Base-by-base conservation (phyloP, 2,113 vertebrate species). In the Prionailurus bengalensis region DNA sequence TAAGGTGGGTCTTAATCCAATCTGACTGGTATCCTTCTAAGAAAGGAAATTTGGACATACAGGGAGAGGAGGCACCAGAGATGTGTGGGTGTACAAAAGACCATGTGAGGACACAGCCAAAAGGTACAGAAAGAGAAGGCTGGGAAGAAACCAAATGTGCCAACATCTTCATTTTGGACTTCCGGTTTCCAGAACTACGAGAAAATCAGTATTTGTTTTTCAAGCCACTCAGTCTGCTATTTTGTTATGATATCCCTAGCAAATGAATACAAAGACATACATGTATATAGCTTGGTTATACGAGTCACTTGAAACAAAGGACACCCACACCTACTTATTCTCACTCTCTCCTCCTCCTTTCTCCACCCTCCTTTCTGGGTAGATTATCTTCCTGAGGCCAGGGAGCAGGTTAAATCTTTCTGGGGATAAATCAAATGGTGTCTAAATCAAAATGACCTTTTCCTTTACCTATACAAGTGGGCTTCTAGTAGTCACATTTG, bases 331-430 rank as follows among this genome's bases (percentile, higher is more conserved):
- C 7, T 19, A n/a, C 53, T 11, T 29, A 10, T 42, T 23, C 31
- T 33, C 42, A 74, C 16, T 10, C 23, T 12, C 14, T 29, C 1
- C 17, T 74, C 39, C 10, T 15, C 31, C 45, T 21, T 13, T 15
- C 23, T 10, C 15, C 0, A 23, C 9, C 36, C 13, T 51, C 31
- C 14, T 45, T 76, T 89, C 51, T 48, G 2, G 3, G 3, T 14
- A 84, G 21, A 61, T 3, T 94, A 17, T 65, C 29, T 85, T 55
- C 51, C 53, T 63, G 61, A 93, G 71, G 31, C 25, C 65, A 81
- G n/a, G 4, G 53, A 79, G 42, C 48, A 95, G 89, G 91, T 82
- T 53, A 92, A 39, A 80, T 83, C 33, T 94, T 94, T 71, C 31
- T n/a, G 4, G 45, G 68, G 74, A 86, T 86, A 87, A 45, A 91